A percentile compares a stretch with the other conserved stretches of the same genome.
These are phyloP conservation scores for Meandrina meandrites DNA, from an alignment of 92 coral and sea anemone genomes.

Conservation along the genomic window DNA sequence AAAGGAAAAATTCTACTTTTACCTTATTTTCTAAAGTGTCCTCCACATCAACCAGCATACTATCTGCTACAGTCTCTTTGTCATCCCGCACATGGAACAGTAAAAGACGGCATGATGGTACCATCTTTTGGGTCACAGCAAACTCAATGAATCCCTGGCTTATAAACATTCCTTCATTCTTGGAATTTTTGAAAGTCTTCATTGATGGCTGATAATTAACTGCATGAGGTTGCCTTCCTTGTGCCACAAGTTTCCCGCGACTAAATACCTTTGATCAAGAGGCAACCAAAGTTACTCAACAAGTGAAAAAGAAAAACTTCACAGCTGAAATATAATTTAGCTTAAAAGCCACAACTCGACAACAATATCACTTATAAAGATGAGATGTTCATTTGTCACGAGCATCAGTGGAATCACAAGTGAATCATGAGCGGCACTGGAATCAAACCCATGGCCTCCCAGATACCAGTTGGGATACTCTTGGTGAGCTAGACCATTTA, in stretches of 20 bases:
- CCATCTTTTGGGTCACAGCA: constrained; percentile 81
- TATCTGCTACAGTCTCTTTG: constrained; percentile 88
- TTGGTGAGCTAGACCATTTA: too few species aligned
- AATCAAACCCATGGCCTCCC: too few species aligned
- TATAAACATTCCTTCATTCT: constrained; percentile 14
- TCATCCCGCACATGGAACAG: constrained; percentile 76
- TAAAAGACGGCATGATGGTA: constrained; percentile 80
- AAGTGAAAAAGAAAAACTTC: neutral
- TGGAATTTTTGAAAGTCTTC: constrained; percentile 13
- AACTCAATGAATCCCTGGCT: constrained; percentile 64
- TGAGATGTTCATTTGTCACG: too few species aligned
- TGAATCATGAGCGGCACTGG: too few species aligned
- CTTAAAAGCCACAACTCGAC: too few species aligned
- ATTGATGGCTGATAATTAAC: constrained; percentile 8
- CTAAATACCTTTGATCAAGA: constrained; percentile 14
- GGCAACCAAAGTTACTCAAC: neutral
- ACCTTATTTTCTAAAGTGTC: constrained; percentile 92
- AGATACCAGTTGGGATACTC: too few species aligned
- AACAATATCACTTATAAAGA: too few species aligned
- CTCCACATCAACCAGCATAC: constrained; percentile 69
- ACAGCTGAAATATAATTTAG: too few species aligned
- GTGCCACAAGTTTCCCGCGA: constrained; percentile 29
- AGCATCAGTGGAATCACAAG: too few species aligned
- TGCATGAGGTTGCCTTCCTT: constrained; percentile 12
- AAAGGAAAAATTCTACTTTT: too few species aligned